Evolutionary conservation across 2,888 invertebrate genomes (phyloP).

Genomic region (Leucozona laternaria): DNA sequence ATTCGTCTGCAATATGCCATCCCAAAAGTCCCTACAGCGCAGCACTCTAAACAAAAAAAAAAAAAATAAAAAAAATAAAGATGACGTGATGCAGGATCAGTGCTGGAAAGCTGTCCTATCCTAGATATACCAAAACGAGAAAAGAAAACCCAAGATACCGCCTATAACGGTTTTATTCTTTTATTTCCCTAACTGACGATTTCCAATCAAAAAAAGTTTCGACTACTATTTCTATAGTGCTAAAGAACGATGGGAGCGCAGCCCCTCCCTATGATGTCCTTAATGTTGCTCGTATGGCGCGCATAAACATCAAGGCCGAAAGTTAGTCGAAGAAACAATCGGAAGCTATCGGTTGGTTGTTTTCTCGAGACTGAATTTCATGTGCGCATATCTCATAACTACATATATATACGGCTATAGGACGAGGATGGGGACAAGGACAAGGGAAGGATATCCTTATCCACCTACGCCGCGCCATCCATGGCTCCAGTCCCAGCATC

Average conservation of each 20-base stretch:
- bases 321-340: slow-evolving; percentile 65
- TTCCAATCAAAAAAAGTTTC: slow-evolving; percentile 74
- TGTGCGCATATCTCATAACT: slow-evolving; percentile 74
- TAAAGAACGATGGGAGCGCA: slow-evolving; percentile 26
- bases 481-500: slow-evolving; percentile 11
- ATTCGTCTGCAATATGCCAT: slow-evolving; percentile 63
- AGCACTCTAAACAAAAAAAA: slow-evolving; percentile 45
- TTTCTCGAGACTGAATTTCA: slow-evolving; percentile 64
- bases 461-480: slow-evolving; percentile 63
- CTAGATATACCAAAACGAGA: slow-evolving; percentile 48
- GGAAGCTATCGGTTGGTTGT: slow-evolving; percentile 75
- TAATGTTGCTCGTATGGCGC: slow-evolving; percentile 74
- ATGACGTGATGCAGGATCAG: slow-evolving; percentile 61
- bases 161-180: slow-evolving; percentile 55
- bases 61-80: slow-evolving; percentile 22
- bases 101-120: slow-evolving; percentile 64
- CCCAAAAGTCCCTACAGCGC: slow-evolving; percentile 72
- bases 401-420: background rate
- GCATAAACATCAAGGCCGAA: slow-evolving; percentile 70
- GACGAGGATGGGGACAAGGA: slow-evolving; percentile 9
- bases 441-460: slow-evolving; percentile 41
- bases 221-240: slow-evolving; percentile 71
- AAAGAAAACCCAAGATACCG: slow-evolving; percentile 60
- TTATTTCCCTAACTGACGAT: slow-evolving; percentile 43
- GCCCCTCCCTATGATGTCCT: slow-evolving; percentile 64